A percentile compares a stretch with the other conserved stretches of the same genome.
These are phyloP conservation scores for Avahi laniger DNA, from an alignment of 2,797 vertebrate genomes.

Conservation along the genomic window DNA sequence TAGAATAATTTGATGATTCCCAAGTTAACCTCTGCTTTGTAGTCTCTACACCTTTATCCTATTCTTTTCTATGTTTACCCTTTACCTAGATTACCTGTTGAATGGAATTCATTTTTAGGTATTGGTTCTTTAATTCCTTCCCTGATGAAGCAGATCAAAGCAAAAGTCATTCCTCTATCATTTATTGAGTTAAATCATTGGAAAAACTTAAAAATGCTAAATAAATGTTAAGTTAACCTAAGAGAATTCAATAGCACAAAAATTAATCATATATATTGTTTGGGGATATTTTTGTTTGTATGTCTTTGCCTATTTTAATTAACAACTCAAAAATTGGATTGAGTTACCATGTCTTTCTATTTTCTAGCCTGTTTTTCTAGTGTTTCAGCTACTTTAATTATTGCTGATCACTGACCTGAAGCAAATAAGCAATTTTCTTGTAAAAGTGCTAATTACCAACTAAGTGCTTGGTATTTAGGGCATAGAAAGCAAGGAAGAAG, in stretches of 20 bases:
- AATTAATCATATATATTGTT: neutral
- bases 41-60: neutral
- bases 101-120: neutral
- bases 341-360: slow-evolving; percentile 40
- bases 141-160: neutral
- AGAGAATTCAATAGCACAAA: neutral
- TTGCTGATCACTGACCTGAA: slow-evolving; percentile 75
- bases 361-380: slow-evolving; percentile 49
- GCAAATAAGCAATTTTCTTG: slow-evolving; percentile 71
- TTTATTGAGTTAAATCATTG: neutral
- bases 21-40: neutral
- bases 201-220: neutral
- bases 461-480: slow-evolving; percentile 69
- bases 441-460: slow-evolving; percentile 71
- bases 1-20: neutral
- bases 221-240: slow-evolving; percentile 2
- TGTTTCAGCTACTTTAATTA: slow-evolving; percentile 72
- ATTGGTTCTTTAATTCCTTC: neutral
- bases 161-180: neutral
- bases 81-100: neutral
- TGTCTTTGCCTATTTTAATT: slow-evolving; percentile 61
- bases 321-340: slow-evolving; percentile 60
- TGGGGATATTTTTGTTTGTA: neutral
- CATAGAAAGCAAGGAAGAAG: slow-evolving; percentile 55
- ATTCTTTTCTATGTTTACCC: neutral